Evolutionary conservation across 1,140 invertebrate genomes (phyloP).

Genomic region (Bradysia coprophila): DNA sequence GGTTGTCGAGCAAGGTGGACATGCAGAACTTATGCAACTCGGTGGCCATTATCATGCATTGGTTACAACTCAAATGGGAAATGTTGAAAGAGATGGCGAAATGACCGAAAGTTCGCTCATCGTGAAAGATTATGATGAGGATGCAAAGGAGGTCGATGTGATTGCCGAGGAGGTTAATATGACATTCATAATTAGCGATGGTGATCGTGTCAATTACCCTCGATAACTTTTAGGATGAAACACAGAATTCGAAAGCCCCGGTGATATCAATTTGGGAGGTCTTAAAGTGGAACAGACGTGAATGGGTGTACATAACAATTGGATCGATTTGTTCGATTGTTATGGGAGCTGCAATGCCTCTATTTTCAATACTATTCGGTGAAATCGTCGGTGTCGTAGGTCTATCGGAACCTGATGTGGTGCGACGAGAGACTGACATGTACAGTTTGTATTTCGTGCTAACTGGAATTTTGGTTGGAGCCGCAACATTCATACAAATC

Average conservation of each 20-base stretch:
- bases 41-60: slow-evolving; percentile 64
- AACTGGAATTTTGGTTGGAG: slow-evolving; percentile 38
- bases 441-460: slow-evolving; percentile 40
- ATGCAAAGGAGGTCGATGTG: neutral
- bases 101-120: no score
- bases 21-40: slow-evolving; percentile 46
- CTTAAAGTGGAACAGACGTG: slow-evolving; percentile 45
- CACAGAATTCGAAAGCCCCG: no score
- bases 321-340: slow-evolving; percentile 46
- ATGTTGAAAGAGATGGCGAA: neutral
- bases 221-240: no score
- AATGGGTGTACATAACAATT: slow-evolving; percentile 49
- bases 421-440: slow-evolving; percentile 31
- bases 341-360: slow-evolving; percentile 51
- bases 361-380: slow-evolving; percentile 60
- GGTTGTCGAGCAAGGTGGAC: slow-evolving; percentile 52
- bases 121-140: neutral
- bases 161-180: neutral
- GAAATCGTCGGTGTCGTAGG: slow-evolving; percentile 48
- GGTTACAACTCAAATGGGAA: slow-evolving; percentile 21
- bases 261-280: slow-evolving; percentile 29
- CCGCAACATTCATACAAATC: slow-evolving; percentile 41
- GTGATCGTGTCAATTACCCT: no score
- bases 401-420: slow-evolving; percentile 17
- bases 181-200: neutral